phyloP scores from a whole-genome alignment of 2,888 invertebrate genomes.

The Teleiodes luculella region DNA sequence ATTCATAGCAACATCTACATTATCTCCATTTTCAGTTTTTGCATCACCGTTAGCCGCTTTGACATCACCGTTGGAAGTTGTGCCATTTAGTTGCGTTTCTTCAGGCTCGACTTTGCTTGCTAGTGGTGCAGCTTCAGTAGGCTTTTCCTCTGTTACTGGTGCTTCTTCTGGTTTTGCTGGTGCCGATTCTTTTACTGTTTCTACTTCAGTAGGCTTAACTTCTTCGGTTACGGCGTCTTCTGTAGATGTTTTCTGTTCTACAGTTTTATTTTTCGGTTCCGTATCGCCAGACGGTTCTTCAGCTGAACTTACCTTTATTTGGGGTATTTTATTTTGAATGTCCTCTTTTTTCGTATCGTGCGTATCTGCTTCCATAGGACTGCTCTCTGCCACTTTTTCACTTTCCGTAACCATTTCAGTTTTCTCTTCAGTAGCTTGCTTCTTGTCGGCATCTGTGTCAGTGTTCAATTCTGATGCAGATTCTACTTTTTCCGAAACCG shows the following conservation, averaged over 20 bases:
- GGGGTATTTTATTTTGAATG: background rate
- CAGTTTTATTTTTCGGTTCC: constrained; percentile 18
- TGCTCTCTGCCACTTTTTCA: constrained; percentile 25
- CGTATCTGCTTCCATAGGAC: constrained; percentile 24
- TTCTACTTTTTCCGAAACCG: constrained; percentile 10
- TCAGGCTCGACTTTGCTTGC: constrained; percentile 36
- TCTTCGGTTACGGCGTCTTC: constrained; percentile 23
- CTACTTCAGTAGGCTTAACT: constrained; percentile 16
- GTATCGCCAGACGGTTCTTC: background rate
- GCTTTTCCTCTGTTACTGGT: constrained; percentile 13
- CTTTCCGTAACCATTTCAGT: constrained; percentile 19
- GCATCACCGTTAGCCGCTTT: constrained; percentile 48
- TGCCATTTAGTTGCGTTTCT: constrained; percentile 59
- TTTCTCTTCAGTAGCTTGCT: constrained; percentile 23
- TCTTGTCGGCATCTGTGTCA: constrained; percentile 20
- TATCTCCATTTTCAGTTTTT: constrained; percentile 35
- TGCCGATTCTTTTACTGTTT: constrained; percentile 17
- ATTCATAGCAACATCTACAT: constrained; percentile 36
- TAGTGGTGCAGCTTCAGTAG: constrained; percentile 21
- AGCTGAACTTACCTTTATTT: constrained; percentile 3
- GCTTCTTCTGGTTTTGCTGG: constrained; percentile 22
- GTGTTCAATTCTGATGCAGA: constrained; percentile 24
- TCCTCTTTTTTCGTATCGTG: constrained; percentile 9
- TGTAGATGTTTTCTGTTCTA: constrained; percentile 18
- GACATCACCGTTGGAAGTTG: constrained; percentile 22